A percentile compares a stretch with the other conserved stretches of the same genome.
Conservation (phyloP, 2,113 vertebrate species). For the Accipiter virgatus region DNA sequence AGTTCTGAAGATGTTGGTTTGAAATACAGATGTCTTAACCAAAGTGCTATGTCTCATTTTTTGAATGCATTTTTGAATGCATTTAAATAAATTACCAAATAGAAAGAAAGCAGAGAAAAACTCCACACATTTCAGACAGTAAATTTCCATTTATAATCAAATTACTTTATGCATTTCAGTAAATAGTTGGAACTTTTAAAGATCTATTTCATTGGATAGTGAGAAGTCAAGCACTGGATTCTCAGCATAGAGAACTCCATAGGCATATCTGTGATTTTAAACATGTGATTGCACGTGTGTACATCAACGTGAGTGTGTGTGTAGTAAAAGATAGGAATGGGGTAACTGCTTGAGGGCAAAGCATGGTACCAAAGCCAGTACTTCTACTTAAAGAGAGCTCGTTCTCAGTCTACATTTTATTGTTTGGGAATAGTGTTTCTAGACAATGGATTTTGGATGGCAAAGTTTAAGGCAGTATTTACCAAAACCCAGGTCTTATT, state of each 20-base stretch:
- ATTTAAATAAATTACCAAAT: slow-evolving; percentile 77
- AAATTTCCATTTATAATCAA: slow-evolving; percentile 71
- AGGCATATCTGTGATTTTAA: not conserved
- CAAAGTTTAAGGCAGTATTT: not conserved
- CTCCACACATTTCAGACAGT: slow-evolving; percentile 50
- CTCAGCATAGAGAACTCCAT: not conserved
- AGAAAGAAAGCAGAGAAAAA: slow-evolving; percentile 66
- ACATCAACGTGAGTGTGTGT: not conserved
- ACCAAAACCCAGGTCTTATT: not conserved
- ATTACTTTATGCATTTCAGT: slow-evolving; percentile 60
- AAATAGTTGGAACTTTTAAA: not conserved
- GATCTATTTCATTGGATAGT: not conserved
- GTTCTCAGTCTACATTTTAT: not conserved
- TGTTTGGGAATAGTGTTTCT: not conserved
- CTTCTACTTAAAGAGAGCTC: not conserved
- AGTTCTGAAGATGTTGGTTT: slow-evolving; percentile 64
- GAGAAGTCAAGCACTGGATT: not conserved
- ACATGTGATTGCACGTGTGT: not conserved
- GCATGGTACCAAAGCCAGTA: not conserved
- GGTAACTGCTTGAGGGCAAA: not conserved
- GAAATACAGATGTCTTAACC: slow-evolving; percentile 76
- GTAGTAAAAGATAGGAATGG: not conserved
- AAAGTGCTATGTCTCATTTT: slow-evolving; percentile 73
- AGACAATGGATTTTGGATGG: not conserved
- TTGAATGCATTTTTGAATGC: slow-evolving; percentile 69